Conservation (phyloP, 2,113 vertebrate genomes). For the Seriola quinqueradiata region DNA sequence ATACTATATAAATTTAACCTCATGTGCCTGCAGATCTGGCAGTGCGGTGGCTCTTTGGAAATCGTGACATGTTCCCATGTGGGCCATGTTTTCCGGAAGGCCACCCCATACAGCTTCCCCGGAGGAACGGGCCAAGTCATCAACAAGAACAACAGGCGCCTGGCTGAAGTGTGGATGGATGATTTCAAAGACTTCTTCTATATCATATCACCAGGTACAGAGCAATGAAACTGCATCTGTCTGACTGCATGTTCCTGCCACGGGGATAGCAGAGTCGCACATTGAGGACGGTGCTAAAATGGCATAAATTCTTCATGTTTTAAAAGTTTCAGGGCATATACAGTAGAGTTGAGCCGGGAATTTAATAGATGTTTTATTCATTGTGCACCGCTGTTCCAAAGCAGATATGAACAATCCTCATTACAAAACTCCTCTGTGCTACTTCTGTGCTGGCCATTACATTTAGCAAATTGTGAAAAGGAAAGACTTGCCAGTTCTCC, state of each 20-base stretch:
- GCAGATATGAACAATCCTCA: constrained; percentile 39
- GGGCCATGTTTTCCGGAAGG: constrained; percentile 97
- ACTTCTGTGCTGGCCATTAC: background rate
- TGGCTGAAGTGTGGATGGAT: constrained; percentile 99
- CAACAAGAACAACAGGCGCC: constrained; percentile 97
- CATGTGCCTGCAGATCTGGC: constrained; percentile 90
- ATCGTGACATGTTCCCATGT: constrained; percentile 98
- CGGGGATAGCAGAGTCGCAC: background rate
- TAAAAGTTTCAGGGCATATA: constrained; percentile 15
- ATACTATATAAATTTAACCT: background rate
- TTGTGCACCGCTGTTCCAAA: constrained; percentile 1
- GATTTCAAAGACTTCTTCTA: constrained; percentile 99
- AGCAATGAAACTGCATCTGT: background rate
- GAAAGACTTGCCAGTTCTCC: constrained; percentile 22
- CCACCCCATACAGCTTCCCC: constrained; percentile 97
- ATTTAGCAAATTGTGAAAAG: constrained; percentile 44
- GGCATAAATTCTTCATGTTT: background rate
- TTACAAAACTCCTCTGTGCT: constrained; percentile 7
- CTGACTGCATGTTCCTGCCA: background rate
- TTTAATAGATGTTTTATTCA: constrained; percentile 28
- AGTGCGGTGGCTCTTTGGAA: constrained; percentile 96
- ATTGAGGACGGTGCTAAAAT: background rate
- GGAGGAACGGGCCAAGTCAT: constrained; percentile 99
- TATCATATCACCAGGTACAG: constrained; percentile 96
- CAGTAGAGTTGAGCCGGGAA: constrained; percentile 4